A percentile compares a stretch with the other conserved stretches of the same genome.
phyloP scores from a whole-genome alignment of 2,113 vertebrate species.

The Geococcyx californianus region DNA sequence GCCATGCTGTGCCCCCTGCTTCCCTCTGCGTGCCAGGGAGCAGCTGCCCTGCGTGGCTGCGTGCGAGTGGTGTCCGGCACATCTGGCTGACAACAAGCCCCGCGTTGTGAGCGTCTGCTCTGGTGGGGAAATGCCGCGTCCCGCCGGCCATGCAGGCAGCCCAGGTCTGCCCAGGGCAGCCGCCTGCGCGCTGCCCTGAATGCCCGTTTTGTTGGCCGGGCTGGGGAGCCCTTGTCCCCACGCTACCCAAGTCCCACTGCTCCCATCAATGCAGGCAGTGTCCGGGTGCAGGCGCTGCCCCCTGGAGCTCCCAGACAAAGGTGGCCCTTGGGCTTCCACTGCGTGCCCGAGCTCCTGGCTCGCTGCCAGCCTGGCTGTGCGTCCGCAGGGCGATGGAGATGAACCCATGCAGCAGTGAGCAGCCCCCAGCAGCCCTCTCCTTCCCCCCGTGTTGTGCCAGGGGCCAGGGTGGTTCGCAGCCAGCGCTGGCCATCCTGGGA shows the following conservation, averaged over 20 bases:
- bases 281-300: accelerated
- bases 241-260: not conserved
- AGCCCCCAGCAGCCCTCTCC: accelerated
- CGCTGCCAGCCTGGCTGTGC: not conserved
- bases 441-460: accelerated
- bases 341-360: not conserved
- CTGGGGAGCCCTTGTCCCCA: not conserved
- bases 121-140: accelerated
- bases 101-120: accelerated
- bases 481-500: not conserved
- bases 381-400: accelerated
- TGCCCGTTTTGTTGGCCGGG: not conserved
- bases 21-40: accelerated
- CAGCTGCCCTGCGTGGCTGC: accelerated
- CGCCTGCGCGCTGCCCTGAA: not conserved
- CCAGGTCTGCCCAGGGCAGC: not conserved
- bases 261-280: not conserved
- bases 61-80: accelerated
- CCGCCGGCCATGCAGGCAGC: accelerated
- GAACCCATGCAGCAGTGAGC: too few relatives aligned
- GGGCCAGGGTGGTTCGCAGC: not conserved
- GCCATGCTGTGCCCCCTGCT: accelerated
- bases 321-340: not conserved
- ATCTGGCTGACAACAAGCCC: not conserved
- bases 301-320: not conserved